A percentile compares a stretch with the other conserved stretches of the same genome.
Conservation (phyloP, 2,888 invertebrate genomes). For the Caenorhabditis becei region DNA sequence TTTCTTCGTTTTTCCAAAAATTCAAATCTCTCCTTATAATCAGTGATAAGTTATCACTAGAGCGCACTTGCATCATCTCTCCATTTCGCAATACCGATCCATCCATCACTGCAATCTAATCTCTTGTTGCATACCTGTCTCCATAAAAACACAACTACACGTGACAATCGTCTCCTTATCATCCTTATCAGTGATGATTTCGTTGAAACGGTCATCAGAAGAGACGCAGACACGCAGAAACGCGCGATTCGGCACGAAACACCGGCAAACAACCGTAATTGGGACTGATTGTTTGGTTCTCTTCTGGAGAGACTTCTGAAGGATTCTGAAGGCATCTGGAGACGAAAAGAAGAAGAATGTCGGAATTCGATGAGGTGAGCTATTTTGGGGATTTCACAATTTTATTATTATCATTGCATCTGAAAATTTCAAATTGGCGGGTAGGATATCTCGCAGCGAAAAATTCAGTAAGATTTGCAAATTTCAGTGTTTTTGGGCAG, state of each 20-base stretch:
- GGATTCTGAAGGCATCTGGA: not conserved
- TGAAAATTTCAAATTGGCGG: no score
- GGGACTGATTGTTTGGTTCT: not conserved
- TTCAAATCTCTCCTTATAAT: no score
- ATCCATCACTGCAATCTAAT: not conserved
- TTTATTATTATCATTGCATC: no score
- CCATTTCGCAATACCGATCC: no score
- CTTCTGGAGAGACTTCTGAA: no score
- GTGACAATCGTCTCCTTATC: not conserved
- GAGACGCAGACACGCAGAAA: conserved; percentile 23
- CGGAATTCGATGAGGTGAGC: conserved; percentile 45
- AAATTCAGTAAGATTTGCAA: no score
- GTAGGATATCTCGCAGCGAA: no score
- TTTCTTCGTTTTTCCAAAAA: no score
- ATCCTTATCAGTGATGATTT: conserved; percentile 27
- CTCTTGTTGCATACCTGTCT: not conserved
- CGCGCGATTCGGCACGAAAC: conserved; percentile 26
- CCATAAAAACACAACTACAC: not conserved
- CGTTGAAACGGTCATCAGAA: conserved; percentile 48
- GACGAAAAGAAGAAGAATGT: conserved; percentile 15
- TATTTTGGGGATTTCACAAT: no score
- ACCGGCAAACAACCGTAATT: conserved; percentile 44
- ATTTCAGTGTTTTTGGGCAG: no score
- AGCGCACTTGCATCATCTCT: no score
- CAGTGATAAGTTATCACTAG: no score